Conservation (phyloP, 2,113 vertebrate genomes). For the Amazona vittata region DNA sequence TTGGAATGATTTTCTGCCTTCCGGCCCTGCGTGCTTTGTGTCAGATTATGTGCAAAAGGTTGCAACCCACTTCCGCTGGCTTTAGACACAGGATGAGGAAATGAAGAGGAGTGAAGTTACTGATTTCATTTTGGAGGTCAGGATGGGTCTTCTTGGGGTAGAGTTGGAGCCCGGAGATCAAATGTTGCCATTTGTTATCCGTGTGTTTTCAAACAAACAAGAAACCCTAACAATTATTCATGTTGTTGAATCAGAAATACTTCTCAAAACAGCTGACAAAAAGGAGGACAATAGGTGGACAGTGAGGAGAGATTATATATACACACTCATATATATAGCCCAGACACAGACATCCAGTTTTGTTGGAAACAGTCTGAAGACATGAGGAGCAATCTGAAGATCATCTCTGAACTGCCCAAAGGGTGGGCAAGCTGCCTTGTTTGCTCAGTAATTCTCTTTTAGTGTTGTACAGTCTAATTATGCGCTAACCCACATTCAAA, state of each 20-base stretch:
- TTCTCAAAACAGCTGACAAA: conserved; percentile 78
- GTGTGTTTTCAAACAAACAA: conserved; percentile 66
- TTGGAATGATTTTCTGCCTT: conserved; percentile 79
- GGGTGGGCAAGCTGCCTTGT: conserved; percentile 30
- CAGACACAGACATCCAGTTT: conserved; percentile 18
- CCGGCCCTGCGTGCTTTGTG: conserved; percentile 71
- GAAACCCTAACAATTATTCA: conserved; percentile 40
- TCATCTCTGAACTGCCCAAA: conserved; percentile 42
- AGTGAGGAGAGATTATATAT: conserved; percentile 6
- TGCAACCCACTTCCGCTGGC: conserved; percentile 71
- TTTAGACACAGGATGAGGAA: conserved; percentile 84
- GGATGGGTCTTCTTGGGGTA: conserved; percentile 56
- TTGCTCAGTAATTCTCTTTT: conserved; percentile 41
- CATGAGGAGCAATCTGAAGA: conserved; percentile 1
- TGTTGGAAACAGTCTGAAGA: conserved; percentile 35
- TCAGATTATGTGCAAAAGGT: conserved; percentile 83
- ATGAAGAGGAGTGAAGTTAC: conserved; percentile 76
- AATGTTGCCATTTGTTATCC: conserved; percentile 40
- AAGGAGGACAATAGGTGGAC: conserved; percentile 61
- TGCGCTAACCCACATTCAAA: background rate
- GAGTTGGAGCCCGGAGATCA: conserved; percentile 43
- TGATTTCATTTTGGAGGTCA: conserved; percentile 78
- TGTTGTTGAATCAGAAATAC: conserved; percentile 63
- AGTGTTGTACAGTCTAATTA: conserved; percentile 9
- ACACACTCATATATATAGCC: conserved; percentile 30